Base-by-base conservation (phyloP, 2,113 vertebrate species). In the Eublepharis macularius region DNA sequence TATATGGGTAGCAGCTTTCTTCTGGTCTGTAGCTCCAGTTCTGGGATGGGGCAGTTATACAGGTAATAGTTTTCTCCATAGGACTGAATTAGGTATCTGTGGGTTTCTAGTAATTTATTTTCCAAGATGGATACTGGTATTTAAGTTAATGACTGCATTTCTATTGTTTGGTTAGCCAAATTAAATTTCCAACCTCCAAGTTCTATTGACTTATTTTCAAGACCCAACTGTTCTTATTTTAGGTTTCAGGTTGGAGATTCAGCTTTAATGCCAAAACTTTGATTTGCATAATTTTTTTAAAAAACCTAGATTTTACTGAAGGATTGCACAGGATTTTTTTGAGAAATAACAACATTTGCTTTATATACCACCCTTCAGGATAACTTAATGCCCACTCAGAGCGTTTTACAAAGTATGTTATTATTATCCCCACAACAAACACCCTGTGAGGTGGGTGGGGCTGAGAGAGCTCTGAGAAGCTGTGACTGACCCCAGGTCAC, bases 11-110 rank as follows among this genome's bases (percentile, higher is more conserved):
- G 96, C 97, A 86, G 96, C 97, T 6, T 84, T 96, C 86, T 98
- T 98, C 96, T 98, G 98, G 98, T 98, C 98, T 1, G 94, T 91
- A 45, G 97, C 97, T 76, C 98, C 98, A 0, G 63, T 98, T 74
- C 83, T 98, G 45, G 97, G 98, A 92, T 98, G 98, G 97, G 97
- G 97, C 89, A 98, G 98, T 91, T 98, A 97, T 88, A 98, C 96
- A 95, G 98, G 98, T 98, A 92, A 94, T 65, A 36, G 12, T 6
- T 81, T 85, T 54, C 77, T 82, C 89, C 26, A 10, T 34, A 16
- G 36, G 34, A 32, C 12, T 69, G 36, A 57, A 82, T 9, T 36
- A 81, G 80, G 19, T 19, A n/a, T 83, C 24, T 74, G 17, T 63
- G 32, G 39, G 11, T 54, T 72, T 54, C 39, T 47, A 11, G 41